Evolutionary conservation across 2,888 invertebrate species (phyloP).

Genomic region (Scaptomyza parva): DNA sequence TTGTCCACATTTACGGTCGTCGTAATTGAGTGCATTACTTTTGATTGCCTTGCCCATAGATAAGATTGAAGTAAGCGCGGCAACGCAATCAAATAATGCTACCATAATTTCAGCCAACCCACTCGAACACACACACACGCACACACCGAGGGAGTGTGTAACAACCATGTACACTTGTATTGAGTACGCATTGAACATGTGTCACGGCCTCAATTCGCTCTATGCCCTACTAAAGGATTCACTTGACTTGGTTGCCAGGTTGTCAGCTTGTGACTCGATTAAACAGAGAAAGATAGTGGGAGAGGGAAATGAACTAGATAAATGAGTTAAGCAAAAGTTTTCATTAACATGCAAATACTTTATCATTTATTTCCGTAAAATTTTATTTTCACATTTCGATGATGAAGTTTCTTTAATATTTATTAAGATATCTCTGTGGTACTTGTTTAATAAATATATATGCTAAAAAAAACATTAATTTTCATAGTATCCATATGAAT

Average conservation of each 20-base stretch:
- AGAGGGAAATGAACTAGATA: too few relatives aligned
- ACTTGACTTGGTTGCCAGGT: conserved; percentile 2
- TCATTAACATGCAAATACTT: too few relatives aligned
- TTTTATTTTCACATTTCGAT: too few relatives aligned
- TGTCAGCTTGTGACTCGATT: background rate
- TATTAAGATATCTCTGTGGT: too few relatives aligned
- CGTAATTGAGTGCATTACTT: conserved; percentile 78
- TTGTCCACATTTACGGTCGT: conserved; percentile 49
- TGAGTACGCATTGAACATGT: conserved; percentile 7
- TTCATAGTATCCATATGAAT: too few relatives aligned
- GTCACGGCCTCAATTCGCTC: conserved; percentile 13
- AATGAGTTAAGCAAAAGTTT: too few relatives aligned
- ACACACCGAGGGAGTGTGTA: background rate
- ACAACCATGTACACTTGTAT: background rate
- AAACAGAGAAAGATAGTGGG: too few relatives aligned
- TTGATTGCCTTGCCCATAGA: conserved; percentile 59
- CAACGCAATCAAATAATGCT: conserved; percentile 65
- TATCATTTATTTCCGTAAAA: too few relatives aligned
- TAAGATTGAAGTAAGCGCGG: conserved; percentile 43
- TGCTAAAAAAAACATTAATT: too few relatives aligned
- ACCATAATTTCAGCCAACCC: conserved; percentile 43
- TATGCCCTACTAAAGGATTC: background rate
- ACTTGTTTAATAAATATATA: too few relatives aligned
- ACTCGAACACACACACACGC: conserved; percentile 14
- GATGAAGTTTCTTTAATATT: too few relatives aligned